Base-by-base conservation (phyloP, 2,888 invertebrate species). In the Catocala fraxini region DNA sequence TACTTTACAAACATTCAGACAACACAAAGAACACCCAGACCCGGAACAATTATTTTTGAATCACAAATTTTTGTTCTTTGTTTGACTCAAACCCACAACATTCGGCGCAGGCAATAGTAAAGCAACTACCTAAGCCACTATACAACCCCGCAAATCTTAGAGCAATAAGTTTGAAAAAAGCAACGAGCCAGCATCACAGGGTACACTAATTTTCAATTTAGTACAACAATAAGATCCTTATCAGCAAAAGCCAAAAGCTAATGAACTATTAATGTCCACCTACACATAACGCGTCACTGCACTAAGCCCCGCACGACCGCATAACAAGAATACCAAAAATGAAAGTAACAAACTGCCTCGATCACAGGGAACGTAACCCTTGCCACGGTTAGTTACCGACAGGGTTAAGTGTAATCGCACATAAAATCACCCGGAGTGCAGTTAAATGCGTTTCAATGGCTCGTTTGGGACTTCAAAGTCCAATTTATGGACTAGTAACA, bases 361-460 rank as follows among this genome's bases (percentile, higher is more conserved):
- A 90, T 89, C 86, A 89, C 86, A 90, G 87, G 81, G 87, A 68
- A 68, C 68, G 74, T 79, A 91, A 90, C 92, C 92, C 92, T 91
- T 91, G 84, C 83, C 82, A 90, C 89, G 92, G 93, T 92, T 92
- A 91, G 93, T 93, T 92, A 92, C 70, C 75, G 68, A 69, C 70
- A 79, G 77, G 81, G 84, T 85, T 82, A 81, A 73, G 80, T 68
- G 88, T 88, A 92, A 91, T 92, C 82, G 87, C 63, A 86, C 88
- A 87, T 90, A 85, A 92, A 92, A 92, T 92, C 83, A 85, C 87
- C 82, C 79, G 69, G 79, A 71, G 65, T 80, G 81, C 83, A 83
- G 82, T 85, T 87, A 89, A 87, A 85, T 83, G 84, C 81, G 77
- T 85, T 89, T 84, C 86, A 87, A 89, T 88, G 77, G 83, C 67